phyloP scores from a whole-genome alignment of 2,888 invertebrate species.

The Candidula unifasciata region DNA sequence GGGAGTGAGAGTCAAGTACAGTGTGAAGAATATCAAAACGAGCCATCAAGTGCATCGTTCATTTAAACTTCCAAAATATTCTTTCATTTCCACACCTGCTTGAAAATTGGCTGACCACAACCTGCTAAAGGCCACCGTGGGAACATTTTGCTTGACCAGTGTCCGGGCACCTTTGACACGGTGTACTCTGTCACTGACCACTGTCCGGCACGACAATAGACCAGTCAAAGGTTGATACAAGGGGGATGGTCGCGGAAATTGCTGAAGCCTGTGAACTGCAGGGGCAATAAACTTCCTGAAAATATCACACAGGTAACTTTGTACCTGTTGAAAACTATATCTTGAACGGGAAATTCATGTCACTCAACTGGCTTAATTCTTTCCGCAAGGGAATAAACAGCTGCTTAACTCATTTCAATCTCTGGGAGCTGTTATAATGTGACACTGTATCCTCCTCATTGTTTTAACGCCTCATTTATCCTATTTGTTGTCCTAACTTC shows the following conservation, averaged over 20 bases:
- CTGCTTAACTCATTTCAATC: too few relatives aligned
- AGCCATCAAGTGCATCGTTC: not conserved
- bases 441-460: too few relatives aligned
- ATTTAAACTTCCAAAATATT: not conserved
- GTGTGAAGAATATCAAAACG: not conserved
- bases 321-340: too few relatives aligned
- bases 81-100: constrained; percentile 25
- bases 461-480: too few relatives aligned
- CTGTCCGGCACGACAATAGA: constrained; percentile 35
- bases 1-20: not conserved
- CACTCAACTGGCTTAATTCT: too few relatives aligned
- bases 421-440: too few relatives aligned
- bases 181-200: constrained; percentile 45
- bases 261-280: not conserved
- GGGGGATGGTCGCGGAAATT: not conserved
- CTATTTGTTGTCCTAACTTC: too few relatives aligned
- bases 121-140: constrained; percentile 37
- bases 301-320: not conserved
- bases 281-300: not conserved
- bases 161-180: constrained; percentile 48
- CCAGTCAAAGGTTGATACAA: not conserved
- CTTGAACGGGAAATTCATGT: too few relatives aligned
- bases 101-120: not conserved
- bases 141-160: constrained; percentile 48
- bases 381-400: too few relatives aligned